Percentiles rank a stretch among this genome's conserved stretches.
These are phyloP conservation scores for Brachionus plicatilis DNA, from an alignment of 1,140 invertebrate species.

Conservation along the genomic window DNA sequence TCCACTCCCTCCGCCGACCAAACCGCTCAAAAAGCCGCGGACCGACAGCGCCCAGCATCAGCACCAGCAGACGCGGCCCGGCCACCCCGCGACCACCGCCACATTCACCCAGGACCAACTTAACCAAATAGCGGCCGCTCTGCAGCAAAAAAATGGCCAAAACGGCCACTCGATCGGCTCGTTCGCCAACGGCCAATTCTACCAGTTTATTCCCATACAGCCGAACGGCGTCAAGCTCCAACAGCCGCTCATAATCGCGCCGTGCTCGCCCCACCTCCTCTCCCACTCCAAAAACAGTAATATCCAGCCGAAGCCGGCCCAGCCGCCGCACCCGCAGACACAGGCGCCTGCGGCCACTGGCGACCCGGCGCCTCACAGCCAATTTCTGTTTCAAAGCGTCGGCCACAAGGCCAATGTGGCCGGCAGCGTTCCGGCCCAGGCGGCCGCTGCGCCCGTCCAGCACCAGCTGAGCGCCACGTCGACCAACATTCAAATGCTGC, in stretches of 20 bases:
- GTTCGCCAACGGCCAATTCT: not conserved
- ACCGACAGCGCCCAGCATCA: not conserved
- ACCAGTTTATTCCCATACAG: conserved; percentile 32
- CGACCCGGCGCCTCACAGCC: not conserved
- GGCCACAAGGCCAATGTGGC: not conserved
- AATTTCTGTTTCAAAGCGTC: not conserved
- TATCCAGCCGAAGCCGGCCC: not conserved
- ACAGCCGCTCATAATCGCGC: not conserved
- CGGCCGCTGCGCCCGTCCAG: not conserved
- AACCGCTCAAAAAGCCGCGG: not conserved
- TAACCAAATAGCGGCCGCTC: conserved; percentile 6
- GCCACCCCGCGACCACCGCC: too few species aligned
- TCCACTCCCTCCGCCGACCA: not conserved
- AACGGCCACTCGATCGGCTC: not conserved
- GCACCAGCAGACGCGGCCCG: not conserved
- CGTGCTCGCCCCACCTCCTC: not conserved
- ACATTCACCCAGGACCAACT: not conserved
- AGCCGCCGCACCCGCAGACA: not conserved
- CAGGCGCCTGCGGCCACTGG: too few species aligned
- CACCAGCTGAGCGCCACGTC: not conserved
- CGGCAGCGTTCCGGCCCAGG: not conserved
- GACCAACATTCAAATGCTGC: not conserved
- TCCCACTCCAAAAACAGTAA: not conserved
- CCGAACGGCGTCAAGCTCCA: not conserved
- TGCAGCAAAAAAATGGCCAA: not conserved